Conservation (phyloP, 2,888 invertebrate genomes). For the Flabesymbios commensalis region DNA sequence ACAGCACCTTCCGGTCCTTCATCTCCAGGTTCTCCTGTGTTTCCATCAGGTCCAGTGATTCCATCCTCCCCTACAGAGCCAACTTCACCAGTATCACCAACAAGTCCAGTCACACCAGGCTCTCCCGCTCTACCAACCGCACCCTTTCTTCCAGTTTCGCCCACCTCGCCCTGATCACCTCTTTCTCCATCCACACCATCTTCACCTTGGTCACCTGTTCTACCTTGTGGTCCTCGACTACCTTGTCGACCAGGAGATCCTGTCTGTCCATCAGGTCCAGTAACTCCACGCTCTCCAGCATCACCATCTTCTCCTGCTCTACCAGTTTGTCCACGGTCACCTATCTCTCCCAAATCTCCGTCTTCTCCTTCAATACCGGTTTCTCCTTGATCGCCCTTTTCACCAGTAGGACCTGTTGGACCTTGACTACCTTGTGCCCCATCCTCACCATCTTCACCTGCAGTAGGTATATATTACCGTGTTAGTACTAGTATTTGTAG, state of each 20-base stretch:
- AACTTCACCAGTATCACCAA: constrained; percentile 1
- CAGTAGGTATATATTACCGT: too few species aligned
- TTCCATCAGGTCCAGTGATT: constrained; percentile 1
- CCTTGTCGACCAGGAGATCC: constrained; percentile 12
- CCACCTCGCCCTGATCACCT: constrained; percentile 12
- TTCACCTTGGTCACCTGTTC: constrained; percentile 16
- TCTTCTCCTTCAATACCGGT: constrained; percentile 6
- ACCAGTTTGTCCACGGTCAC: constrained; percentile 18
- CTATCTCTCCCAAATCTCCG: constrained; percentile 15
- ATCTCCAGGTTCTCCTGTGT: constrained; percentile 1
- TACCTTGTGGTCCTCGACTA: constrained; percentile 13
- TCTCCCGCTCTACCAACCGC: constrained; percentile 4
- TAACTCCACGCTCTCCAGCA: constrained; percentile 1
- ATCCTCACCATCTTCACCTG: constrained; percentile 15
- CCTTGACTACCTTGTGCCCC: constrained; percentile 2
- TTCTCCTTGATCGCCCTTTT: constrained; percentile 12
- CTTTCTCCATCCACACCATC: constrained; percentile 16
- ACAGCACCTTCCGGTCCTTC: background rate
- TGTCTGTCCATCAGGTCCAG: constrained; percentile 7
- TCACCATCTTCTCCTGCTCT: constrained; percentile 16
- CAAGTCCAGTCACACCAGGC: constrained; percentile 8
- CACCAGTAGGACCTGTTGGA: constrained; percentile 1
- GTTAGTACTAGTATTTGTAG: too few species aligned
- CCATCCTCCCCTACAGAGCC: constrained; percentile 8
- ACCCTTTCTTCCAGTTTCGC: constrained; percentile 15